Evolutionary conservation across 1,140 invertebrate genomes (phyloP), one percentile per base, ranked within the genome.

Genomic region (Drosophila pseudoobscura): DNA sequence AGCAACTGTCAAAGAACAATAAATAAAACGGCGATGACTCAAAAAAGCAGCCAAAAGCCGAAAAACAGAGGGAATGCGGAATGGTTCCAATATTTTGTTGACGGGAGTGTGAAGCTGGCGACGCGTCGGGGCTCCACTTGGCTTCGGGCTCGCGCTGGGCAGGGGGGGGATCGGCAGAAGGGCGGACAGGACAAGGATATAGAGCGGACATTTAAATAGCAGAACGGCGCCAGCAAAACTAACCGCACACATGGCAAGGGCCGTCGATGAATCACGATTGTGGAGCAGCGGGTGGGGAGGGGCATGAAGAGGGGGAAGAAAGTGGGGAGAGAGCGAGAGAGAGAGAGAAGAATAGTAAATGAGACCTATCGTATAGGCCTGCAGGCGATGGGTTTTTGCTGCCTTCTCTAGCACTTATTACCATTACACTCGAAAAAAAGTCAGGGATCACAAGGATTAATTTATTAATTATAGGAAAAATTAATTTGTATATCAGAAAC

Each of bases 141-240:
- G 22, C 35, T 47, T 29, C 29, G 17, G 31, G 44, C 11, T n/a
- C 17, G 31, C 5, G 4, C 6, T n/a, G 6, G 44, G 8, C 7
- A 20, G 11, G n/a, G n/a, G n/a, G n/a, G n/a, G 9, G 24, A 24
- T 41, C 57, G 47, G 47, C 59, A 22, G 39, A 49, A 65, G 60
- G 75, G 70, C 75, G 72, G 54, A 78, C 75, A 71, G 72, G 54
- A 78, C 75, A 75, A 75, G 70, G 75, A 78, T 83, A 75, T 79
- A 83, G 79, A 83, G 64, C 79, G 71, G 80, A 71, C 78, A 83
- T 71, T 83, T 75, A 75, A 83, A 83, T 72, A 71, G 70, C 80
- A 80, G 76, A 80, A 85, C 73, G 80, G 80, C 80, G 80, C 80
- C 80, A 85, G 77, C 56, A 45, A 66, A 76, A 79, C 76, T 62